Evolutionary conservation across 92 coral and sea anemone species (phyloP).

Genomic region (Epizoanthus scotinus): DNA sequence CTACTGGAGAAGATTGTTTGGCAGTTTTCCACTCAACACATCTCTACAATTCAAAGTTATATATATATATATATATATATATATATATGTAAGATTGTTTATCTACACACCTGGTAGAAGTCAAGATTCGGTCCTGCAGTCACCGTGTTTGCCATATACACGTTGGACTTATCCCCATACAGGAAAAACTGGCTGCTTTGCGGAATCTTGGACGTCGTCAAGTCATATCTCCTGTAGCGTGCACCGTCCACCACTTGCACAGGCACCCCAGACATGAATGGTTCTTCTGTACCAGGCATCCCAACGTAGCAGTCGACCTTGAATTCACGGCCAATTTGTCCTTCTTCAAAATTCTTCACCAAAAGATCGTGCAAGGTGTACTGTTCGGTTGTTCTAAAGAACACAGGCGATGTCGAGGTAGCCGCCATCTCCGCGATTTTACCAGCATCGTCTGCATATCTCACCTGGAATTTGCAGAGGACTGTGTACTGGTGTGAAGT

Average conservation of each 20-base stretch:
- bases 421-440: neutral
- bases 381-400: slow-evolving; percentile 31
- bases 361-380: slow-evolving; percentile 40
- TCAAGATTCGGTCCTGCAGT: slow-evolving; percentile 25
- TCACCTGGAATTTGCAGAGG: neutral
- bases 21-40: too few species aligned
- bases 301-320: slow-evolving; percentile 45
- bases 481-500: slow-evolving; percentile 28
- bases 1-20: too few species aligned
- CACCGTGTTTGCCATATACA: slow-evolving; percentile 34
- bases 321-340: slow-evolving; percentile 16
- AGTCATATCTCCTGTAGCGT: slow-evolving; percentile 31
- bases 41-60: too few species aligned
- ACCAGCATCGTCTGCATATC: neutral
- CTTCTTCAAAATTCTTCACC: slow-evolving; percentile 47
- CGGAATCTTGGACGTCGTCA: neutral
- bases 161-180: slow-evolving; percentile 43
- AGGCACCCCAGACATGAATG: slow-evolving; percentile 25
- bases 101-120: slow-evolving; percentile 45
- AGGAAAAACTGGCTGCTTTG: slow-evolving; percentile 44
- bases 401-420: slow-evolving; percentile 6
- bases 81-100: too few species aligned
- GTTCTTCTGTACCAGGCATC: slow-evolving; percentile 14
- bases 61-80: too few species aligned
- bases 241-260: slow-evolving; percentile 47